Conservation (phyloP, 2,797 vertebrate species). For the Nannoperca obscura region DNA sequence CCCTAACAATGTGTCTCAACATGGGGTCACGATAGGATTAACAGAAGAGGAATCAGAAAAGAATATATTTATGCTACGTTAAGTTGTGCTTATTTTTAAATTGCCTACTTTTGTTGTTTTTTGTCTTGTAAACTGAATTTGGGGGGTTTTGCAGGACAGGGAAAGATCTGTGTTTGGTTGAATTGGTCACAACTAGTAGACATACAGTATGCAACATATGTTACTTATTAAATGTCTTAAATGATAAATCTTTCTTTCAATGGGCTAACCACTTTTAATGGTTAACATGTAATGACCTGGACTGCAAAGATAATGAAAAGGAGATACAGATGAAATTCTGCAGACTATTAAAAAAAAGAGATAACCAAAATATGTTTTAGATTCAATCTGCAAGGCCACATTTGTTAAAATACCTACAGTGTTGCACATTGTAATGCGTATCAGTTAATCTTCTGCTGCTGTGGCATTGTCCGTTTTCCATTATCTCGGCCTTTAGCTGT, state of each 20-base stretch:
- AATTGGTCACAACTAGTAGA: background rate
- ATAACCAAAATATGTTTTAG: background rate
- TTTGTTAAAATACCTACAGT: slow-evolving; percentile 38
- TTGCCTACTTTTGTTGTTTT: background rate
- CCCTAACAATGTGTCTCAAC: background rate
- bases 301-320: background rate
- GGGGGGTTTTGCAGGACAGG: background rate
- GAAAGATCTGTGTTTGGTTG: background rate
- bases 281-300: background rate
- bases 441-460: slow-evolving; percentile 46
- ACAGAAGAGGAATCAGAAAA: background rate
- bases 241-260: background rate
- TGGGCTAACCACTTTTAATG: background rate
- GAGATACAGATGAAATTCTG: background rate
- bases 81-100: background rate
- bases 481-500: slow-evolving; percentile 39
- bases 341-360: background rate
- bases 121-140: too few species aligned
- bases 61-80: background rate
- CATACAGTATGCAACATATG: too few species aligned
- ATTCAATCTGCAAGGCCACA: slow-evolving; percentile 48
- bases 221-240: background rate
- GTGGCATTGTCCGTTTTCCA: slow-evolving; percentile 50
- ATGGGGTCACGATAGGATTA: background rate
- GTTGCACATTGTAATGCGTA: slow-evolving; percentile 30